phyloP scores from a whole-genome alignment of 2,888 invertebrate genomes.

The Drosophila kanekoi region DNA sequence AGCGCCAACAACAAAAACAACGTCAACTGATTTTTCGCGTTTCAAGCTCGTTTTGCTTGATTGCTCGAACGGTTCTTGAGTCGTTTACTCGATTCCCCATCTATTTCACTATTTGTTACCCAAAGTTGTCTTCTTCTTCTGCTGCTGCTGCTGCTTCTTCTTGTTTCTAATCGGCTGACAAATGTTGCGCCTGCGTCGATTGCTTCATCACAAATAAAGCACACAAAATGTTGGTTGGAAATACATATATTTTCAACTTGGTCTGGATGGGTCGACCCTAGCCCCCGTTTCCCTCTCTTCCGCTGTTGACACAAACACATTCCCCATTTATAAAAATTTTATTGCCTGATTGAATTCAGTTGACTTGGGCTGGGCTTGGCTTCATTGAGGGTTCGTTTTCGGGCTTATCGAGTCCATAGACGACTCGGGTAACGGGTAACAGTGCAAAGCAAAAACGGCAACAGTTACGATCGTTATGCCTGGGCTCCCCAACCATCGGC shows the following conservation, averaged over 20 bases:
- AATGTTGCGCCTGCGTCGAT: slow-evolving; percentile 50
- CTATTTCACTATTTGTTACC: slow-evolving; percentile 24
- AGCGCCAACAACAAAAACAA: slow-evolving; percentile 52
- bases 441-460: slow-evolving; percentile 53
- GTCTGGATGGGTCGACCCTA: slow-evolving; percentile 45
- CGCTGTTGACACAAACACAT: slow-evolving; percentile 53
- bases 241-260: slow-evolving; percentile 55
- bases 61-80: slow-evolving; percentile 48
- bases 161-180: slow-evolving; percentile 26
- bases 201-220: slow-evolving; percentile 33
- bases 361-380: slow-evolving; percentile 58
- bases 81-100: slow-evolving; percentile 27
- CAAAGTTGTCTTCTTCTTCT: slow-evolving; percentile 13
- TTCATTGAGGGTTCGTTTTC: slow-evolving; percentile 68
- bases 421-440: slow-evolving; percentile 31
- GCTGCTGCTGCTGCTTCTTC: background rate
- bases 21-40: slow-evolving; percentile 73
- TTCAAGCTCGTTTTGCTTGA: slow-evolving; percentile 73
- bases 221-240: slow-evolving; percentile 61
- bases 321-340: slow-evolving; percentile 58
- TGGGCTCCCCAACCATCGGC: background rate
- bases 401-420: slow-evolving; percentile 70
- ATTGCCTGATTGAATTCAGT: slow-evolving; percentile 76
- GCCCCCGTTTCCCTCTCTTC: background rate
- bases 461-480: slow-evolving; percentile 63